Percentiles rank a stretch among this genome's conserved stretches.
Evolutionary conservation across 2,888 invertebrate genomes (phyloP).

Genomic region (Copidosoma aretas): DNA sequence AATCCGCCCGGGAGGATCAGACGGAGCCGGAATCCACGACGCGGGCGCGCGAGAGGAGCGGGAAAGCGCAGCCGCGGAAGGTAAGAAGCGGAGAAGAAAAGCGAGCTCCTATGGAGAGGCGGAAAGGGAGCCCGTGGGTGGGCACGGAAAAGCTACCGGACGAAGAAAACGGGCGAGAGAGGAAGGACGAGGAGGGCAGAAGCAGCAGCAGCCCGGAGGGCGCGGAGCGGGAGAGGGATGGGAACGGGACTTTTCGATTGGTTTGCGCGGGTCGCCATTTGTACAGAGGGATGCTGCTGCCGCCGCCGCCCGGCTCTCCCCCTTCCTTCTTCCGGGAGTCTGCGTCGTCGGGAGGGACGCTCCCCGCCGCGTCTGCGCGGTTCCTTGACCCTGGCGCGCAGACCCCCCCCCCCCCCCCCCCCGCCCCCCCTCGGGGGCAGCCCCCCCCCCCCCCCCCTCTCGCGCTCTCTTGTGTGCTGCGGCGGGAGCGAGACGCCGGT

Average conservation of each 20-base stretch:
- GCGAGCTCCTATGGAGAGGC: background rate
- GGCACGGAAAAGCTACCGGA: background rate
- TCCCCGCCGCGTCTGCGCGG: conserved; percentile 51
- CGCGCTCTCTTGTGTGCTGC: no score
- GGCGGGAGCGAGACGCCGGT: no score
- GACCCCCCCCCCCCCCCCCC: no score
- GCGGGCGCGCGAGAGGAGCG: conserved; percentile 26
- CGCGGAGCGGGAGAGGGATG: conserved; percentile 55
- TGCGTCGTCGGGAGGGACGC: conserved; percentile 52
- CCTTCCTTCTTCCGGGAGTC: conserved; percentile 49
- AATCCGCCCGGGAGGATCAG: conserved; percentile 23
- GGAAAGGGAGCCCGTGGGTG: background rate
- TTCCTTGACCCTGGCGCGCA: conserved; percentile 39
- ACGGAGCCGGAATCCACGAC: conserved; percentile 36
- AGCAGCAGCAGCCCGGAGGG: background rate
- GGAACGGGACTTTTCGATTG: conserved; percentile 63
- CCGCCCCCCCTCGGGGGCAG: no score
- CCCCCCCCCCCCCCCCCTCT: no score
- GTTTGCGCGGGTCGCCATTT: conserved; percentile 63
- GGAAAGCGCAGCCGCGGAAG: conserved; percentile 25
- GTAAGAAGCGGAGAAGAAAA: background rate
- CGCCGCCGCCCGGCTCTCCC: conserved; percentile 17
- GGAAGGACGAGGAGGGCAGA: background rate
- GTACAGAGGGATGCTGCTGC: conserved; percentile 54
- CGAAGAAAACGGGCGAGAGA: conserved; percentile 2